These are phyloP conservation scores for Eunapius fragilis DNA, from an alignment of 37 sponge, comb jelly and placozoan genomes.

Conservation along the genomic window DNA sequence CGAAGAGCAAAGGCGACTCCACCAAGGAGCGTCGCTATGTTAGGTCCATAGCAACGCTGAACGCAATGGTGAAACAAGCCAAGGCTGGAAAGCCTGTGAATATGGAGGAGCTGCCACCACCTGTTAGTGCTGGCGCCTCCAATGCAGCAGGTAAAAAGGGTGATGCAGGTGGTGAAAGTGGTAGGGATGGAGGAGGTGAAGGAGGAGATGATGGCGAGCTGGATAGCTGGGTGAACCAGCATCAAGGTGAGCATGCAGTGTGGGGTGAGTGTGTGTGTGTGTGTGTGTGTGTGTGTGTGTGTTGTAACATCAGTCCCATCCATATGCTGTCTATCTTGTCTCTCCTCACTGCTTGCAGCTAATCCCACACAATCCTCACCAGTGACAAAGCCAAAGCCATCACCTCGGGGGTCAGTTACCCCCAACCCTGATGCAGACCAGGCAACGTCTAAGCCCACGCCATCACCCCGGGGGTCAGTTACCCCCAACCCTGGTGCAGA, in stretches of 20 bases:
- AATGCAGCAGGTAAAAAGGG: neutral
- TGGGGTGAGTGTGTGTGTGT: too few relatives aligned
- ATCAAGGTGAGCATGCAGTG: neutral
- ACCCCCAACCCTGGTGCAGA: neutral
- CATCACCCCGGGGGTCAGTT: neutral
- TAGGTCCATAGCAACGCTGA: slow-evolving; percentile 11
- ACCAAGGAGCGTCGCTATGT: slow-evolving; percentile 32
- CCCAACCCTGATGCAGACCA: neutral
- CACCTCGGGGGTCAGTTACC: neutral
- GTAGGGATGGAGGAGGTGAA: slow-evolving; percentile 1
- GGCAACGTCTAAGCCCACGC: neutral
- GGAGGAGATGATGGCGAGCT: slow-evolving; percentile 5
- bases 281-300: neutral
- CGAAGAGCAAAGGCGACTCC: slow-evolving; percentile 35
- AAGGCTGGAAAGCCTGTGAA: slow-evolving; percentile 35
- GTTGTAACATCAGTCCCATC: neutral
- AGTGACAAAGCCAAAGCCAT: neutral
- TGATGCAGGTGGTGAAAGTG: neutral
- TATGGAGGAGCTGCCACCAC: slow-evolving; percentile 42
- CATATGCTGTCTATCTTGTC: neutral
- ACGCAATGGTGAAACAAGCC: slow-evolving; percentile 25
- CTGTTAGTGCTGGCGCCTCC: neutral
- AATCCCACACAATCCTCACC: neutral
- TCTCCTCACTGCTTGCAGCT: neutral
- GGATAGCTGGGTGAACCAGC: neutral